Base-by-base conservation (phyloP, 1,140 invertebrate species). In the Penaeus chinensis region DNA sequence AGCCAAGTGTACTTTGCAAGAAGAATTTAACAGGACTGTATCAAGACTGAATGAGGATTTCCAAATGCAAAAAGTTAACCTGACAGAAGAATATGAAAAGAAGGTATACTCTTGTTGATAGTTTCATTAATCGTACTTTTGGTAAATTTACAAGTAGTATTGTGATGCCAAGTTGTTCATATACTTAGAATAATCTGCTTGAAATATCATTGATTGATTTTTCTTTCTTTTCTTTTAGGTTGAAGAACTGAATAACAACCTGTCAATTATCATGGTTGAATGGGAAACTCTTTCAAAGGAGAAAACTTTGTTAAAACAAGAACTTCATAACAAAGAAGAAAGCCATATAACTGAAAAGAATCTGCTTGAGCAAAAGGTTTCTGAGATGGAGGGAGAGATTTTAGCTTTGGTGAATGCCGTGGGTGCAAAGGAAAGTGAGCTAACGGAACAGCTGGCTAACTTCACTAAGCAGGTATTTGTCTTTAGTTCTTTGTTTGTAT, bases 161-260 rank as follows among this genome's bases (percentile, higher is more conserved):
- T 42, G 37, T 42, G 37, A 42, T 42, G 37, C 37, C 37, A 42
- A 42, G 1, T 5, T 42, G 37, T 42, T 42, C 37, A 42, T 42
- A 7, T 42, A 8, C 4, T 42, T 3, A 42, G 37, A 54, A 16
- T 54, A 54, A 13, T 54, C 54, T 54, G 11, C 5, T 2, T 54
- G 54, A 54, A 54, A 16, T 54, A 18, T 32, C 11, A 5, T 13
- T 13, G 11, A n/a, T 61, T 19, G 11, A 20, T 32, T 16, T 37
- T 61, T 37, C 3, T 63, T 37, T 63, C 22, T 18, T 81, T 24
- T 81, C 4, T 84, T 84, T 32, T 69, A 84, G 82, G 27, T 84
- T 60, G 37, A 76, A 27, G 82, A 84, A 66, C 42, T 84, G 10
- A 84, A 71, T 37, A 84, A 24, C n/a, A 76, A 74, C 27, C 32